These are phyloP conservation scores for Leptinotarsa rubiginosa DNA, from an alignment of 2,888 invertebrate genomes.

Conservation along the genomic window DNA sequence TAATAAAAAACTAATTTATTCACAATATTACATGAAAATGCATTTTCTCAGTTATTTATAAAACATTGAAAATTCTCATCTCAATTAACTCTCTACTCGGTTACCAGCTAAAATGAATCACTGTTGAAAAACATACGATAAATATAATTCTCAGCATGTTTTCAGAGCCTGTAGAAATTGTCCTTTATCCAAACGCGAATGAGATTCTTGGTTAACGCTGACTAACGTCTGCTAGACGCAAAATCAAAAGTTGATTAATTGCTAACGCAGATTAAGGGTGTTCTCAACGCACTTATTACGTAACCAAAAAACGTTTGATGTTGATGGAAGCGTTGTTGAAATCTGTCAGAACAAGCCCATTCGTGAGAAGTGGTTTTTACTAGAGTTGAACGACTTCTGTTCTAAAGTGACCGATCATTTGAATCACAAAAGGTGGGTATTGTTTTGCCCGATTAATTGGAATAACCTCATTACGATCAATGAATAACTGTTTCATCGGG, in stretches of 20 bases:
- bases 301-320: slow-evolving; percentile 4
- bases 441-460: slow-evolving; percentile 6
- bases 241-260: slow-evolving; percentile 3
- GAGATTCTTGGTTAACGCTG: neutral
- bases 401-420: slow-evolving; percentile 12
- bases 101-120: too few species aligned
- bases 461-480: neutral
- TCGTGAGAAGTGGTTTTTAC: slow-evolving; percentile 11
- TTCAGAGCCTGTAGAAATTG: neutral
- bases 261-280: neutral
- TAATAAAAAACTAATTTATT: too few species aligned
- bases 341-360: neutral
- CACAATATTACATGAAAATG: too few species aligned
- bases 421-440: slow-evolving; percentile 1
- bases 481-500: neutral
- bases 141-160: too few species aligned
- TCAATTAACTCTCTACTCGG: too few species aligned
- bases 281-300: neutral
- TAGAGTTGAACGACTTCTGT: slow-evolving; percentile 8
- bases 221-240: neutral
- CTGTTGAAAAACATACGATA: too few species aligned
- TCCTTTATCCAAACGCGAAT: neutral
- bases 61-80: too few species aligned
- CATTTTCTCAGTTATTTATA: too few species aligned
- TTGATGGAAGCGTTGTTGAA: slow-evolving; percentile 9